Evolutionary conservation across 2,888 invertebrate species (phyloP), one percentile per base, ranked within the genome.

Genomic region (Subacronicta megacephala): DNA sequence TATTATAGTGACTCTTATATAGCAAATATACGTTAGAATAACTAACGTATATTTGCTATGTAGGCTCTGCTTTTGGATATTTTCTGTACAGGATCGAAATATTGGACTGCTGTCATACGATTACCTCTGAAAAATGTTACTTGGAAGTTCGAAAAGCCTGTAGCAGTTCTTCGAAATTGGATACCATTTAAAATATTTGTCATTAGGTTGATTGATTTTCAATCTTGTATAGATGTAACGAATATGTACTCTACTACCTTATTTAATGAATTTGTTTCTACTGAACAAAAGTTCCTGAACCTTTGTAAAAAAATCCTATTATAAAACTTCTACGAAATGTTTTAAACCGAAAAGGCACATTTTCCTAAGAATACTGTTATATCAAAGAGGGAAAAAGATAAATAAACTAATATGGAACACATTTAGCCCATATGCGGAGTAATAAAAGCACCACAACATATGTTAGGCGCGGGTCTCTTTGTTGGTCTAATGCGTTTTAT

Each of bases 401-500:
- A 71, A 75, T 75, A 72, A 50, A 61, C 51, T 66, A 68, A 77
- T 75, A 77, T 69, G 68, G 58, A 57, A 44, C 66, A 58, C 77
- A 73, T 77, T 77, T 47, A 40, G 36, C 47, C 51, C 73, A 73
- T 55, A 46, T 71, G 77, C 60, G 66, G 54, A 38, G 58, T 71
- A 72, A 77, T 77, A 77, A 71, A 73, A 73, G 61, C 60, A 54
- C 65, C 54, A 56, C 42, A 45, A 73, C 59, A 64, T 53, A 59
- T 58, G 52, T 56, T 45, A 49, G 40, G 37, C 38, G 37, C 38
- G 26, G 45, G 47, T 47, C 51, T 60, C 54, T 65, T 62, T 76
- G 69, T 73, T 66, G 36, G 42, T 69, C 47, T 74, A 76, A 76
- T 62, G 69, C 64, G 66, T 76, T 72, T 74, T 72, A 69, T 74